A percentile compares a stretch with the other conserved stretches of the same genome.
These are phyloP conservation scores for Steatornis caripensis DNA, from an alignment of 2,113 vertebrate species.

Conservation along the genomic window DNA sequence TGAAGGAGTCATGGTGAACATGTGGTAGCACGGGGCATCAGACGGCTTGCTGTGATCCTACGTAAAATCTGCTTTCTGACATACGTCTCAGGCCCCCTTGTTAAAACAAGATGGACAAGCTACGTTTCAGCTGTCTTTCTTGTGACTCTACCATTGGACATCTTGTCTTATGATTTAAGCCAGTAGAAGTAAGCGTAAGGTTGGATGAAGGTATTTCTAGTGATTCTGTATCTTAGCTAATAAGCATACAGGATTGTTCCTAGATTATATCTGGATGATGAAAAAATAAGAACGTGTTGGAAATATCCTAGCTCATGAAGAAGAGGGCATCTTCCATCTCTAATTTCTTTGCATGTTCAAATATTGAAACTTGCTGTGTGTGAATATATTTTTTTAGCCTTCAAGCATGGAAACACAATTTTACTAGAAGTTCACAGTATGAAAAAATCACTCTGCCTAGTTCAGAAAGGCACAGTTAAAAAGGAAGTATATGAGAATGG, in stretches of 20 bases:
- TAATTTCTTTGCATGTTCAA: neutral
- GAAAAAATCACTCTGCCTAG: neutral
- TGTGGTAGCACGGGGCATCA: neutral
- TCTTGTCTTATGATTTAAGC: neutral
- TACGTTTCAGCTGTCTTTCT: neutral
- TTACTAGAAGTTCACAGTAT: neutral
- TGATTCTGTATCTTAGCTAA: neutral
- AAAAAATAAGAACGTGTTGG: neutral
- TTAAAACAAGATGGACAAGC: neutral
- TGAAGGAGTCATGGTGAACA: neutral
- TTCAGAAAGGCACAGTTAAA: constrained; percentile 7
- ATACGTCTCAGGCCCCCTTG: rapidly evolving
- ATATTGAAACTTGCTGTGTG: neutral
- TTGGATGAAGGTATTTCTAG: neutral
- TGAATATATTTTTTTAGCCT: neutral
- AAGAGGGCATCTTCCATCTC: neutral
- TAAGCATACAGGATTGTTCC: neutral
- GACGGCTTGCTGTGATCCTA: neutral
- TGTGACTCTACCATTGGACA: neutral
- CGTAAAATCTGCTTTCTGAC: neutral
- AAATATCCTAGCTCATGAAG: neutral
- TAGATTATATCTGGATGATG: neutral
- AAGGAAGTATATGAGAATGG: constrained; percentile 13
- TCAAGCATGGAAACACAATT: neutral
- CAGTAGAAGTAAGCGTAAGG: neutral